A percentile compares a stretch with the other conserved stretches of the same genome.
Conservation (phyloP, 2,797 vertebrate genomes). For the Pantherophis vulpinus region DNA sequence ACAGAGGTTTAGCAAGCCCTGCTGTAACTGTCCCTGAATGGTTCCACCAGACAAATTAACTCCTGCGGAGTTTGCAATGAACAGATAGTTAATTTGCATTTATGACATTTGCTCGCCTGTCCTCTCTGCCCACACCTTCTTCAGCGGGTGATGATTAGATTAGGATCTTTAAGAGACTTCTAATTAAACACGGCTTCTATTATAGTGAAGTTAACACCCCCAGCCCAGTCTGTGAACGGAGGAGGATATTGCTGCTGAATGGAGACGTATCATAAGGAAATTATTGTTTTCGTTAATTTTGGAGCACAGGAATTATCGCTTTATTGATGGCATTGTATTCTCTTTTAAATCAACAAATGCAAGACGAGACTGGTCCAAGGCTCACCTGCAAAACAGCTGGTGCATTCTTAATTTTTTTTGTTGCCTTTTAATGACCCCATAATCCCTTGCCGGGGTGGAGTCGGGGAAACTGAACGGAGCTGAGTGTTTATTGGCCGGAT, state of each 20-base stretch:
- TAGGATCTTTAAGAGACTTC: constrained; percentile 27
- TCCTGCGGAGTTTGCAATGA: constrained; percentile 45
- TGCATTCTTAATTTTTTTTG: not conserved
- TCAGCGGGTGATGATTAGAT: constrained; percentile 22
- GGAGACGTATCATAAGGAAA: not conserved
- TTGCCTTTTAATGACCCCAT: not conserved
- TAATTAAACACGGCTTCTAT: constrained; percentile 38
- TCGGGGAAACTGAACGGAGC: not conserved
- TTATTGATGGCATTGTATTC: not conserved
- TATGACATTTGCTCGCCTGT: constrained; percentile 35
- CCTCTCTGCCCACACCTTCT: constrained; percentile 30
- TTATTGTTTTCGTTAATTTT: constrained; percentile 18
- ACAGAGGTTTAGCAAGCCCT: not conserved
- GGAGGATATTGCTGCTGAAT: constrained; percentile 20
- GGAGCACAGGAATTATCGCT: not conserved
- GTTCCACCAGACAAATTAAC: constrained; percentile 13
- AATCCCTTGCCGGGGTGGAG: not conserved
- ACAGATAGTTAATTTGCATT: constrained; percentile 41
- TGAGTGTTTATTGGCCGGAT: not conserved
- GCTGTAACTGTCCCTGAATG: not conserved
- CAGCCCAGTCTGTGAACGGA: not conserved
- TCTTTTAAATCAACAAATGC: not conserved
- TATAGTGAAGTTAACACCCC: constrained; percentile 19
- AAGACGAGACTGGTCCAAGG: not conserved
- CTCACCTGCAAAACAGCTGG: not conserved